Percentiles rank a stretch among this genome's conserved stretches.
phyloP scores from a whole-genome alignment of 2,113 vertebrate genomes.

The Pantherophis guttatus region DNA sequence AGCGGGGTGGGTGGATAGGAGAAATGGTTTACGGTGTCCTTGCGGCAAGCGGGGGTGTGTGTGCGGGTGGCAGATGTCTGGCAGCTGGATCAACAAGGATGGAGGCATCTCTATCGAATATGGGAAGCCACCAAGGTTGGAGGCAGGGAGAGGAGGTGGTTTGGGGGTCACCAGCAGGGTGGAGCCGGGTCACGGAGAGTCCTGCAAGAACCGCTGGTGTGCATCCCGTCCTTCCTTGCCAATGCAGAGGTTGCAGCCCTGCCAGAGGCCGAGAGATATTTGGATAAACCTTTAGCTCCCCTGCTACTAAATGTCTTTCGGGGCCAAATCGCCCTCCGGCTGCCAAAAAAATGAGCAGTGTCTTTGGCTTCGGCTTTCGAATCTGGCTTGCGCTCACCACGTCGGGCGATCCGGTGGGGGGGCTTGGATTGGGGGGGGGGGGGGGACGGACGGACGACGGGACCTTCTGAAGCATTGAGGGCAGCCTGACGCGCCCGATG shows the following conservation, averaged over 20 bases:
- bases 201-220: slow-evolving; percentile 52
- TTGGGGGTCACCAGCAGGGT: slow-evolving; percentile 59
- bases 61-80: not conserved
- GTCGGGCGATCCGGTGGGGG: not conserved
- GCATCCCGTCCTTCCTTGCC: slow-evolving; percentile 59
- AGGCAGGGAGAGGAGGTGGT: slow-evolving; percentile 51
- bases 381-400: slow-evolving; percentile 30
- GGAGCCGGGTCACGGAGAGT: slow-evolving; percentile 67
- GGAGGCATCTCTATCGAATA: not conserved
- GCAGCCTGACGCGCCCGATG: too few relatives aligned
- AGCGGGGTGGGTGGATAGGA: not conserved
- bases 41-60: not conserved
- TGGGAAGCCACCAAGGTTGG: slow-evolving; percentile 28
- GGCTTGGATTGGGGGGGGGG: too few relatives aligned
- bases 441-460: too few relatives aligned
- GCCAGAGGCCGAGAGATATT: slow-evolving; percentile 63
- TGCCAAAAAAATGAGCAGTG: slow-evolving; percentile 39
- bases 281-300: slow-evolving; percentile 68
- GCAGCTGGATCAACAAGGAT: slow-evolving; percentile 32
- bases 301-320: slow-evolving; percentile 64
- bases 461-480: too few relatives aligned
- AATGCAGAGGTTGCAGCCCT: slow-evolving; percentile 43
- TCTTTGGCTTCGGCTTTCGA: slow-evolving; percentile 46
- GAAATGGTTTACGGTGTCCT: not conserved
- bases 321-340: slow-evolving; percentile 45